Percentiles rank a stretch among this genome's conserved stretches.
Evolutionary conservation across 2,797 vertebrate genomes (phyloP).

Genomic region (Pantherophis vulpinus): DNA sequence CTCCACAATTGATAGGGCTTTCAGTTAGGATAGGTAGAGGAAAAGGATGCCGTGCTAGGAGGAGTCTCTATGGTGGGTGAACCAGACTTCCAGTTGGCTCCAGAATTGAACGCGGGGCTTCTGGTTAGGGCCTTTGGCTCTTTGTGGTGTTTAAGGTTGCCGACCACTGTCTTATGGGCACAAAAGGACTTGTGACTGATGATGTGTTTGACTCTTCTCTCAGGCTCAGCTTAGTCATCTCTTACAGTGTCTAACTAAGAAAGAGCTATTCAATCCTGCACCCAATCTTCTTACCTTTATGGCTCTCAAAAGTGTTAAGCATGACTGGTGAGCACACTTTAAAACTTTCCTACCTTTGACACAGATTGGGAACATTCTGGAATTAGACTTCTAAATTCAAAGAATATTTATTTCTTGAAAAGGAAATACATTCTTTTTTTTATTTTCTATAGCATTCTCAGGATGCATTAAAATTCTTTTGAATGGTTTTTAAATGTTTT

Average conservation of each 20-base stretch:
- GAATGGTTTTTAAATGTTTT: neutral
- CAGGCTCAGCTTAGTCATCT: neutral
- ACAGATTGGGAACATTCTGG: neutral
- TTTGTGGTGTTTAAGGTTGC: too few relatives aligned
- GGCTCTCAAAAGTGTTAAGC: neutral
- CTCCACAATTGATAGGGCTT: too few relatives aligned
- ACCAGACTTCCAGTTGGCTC: too few relatives aligned
- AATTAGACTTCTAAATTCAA: neutral
- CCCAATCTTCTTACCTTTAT: neutral
- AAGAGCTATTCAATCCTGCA: neutral
- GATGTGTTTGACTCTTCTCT: too few relatives aligned
- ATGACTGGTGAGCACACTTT: neutral
- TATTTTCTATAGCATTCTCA: neutral
- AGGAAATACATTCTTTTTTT: neutral
- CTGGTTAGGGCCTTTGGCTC: too few relatives aligned
- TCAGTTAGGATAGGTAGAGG: too few relatives aligned
- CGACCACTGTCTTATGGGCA: neutral
- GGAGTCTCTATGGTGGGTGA: too few relatives aligned
- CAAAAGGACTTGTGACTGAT: too few relatives aligned
- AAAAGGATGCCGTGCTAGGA: too few relatives aligned
- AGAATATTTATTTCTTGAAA: neutral
- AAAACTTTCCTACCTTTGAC: neutral
- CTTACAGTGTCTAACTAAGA: neutral
- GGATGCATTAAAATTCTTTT: neutral
- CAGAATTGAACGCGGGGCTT: too few relatives aligned